Evolutionary conservation across 2,113 vertebrate genomes (phyloP), one percentile per base, ranked within the genome.

Genomic region (Sisor rabdophorus): DNA sequence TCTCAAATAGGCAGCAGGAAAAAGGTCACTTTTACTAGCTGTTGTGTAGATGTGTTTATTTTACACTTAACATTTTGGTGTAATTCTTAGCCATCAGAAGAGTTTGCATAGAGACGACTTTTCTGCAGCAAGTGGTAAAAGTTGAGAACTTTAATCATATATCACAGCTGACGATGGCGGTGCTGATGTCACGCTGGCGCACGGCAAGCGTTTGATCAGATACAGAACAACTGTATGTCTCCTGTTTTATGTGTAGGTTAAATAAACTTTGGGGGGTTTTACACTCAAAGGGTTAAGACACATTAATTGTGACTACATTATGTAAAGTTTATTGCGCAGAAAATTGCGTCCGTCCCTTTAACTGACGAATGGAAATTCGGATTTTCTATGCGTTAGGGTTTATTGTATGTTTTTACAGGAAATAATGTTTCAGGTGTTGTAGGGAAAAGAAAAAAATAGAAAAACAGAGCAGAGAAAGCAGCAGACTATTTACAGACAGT

Each of bases 401-500:
- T 50, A 52, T 70, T n/a, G n/a, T 19, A 17, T 54, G 4, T 72
- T 36, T 74, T 58, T 72, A 78, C 75, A 75, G 30, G 26, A 50
- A 59, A 24, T 50, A 78, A 63, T 64, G 76, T 69, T 84, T 65
- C 54, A 71, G 64, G 77, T 77, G 80, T 75, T 78, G 82, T 52
- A 81, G 69, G 72, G 71, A 77, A 74, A 58, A 55, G 77, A 72
- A 86, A 52, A 71, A 54, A 84, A 65, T 55, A 79, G 56, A 82
- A 78, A 67, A 80, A 84, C 69, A 81, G 55, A 85, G 59, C 80
- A 84, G 64, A 81, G 71, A 85, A 76, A 82, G 86, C 84, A 91
- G 79, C 58, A 85, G 59, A 86, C 83, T 90, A 86, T 88, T 90
- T 90, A 89, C 81, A 89, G 80, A 92, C 89, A 91, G 76, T 87